These are phyloP conservation scores for Abrostola triplasia DNA, from an alignment of 2,888 invertebrate species.

Conservation along the genomic window DNA sequence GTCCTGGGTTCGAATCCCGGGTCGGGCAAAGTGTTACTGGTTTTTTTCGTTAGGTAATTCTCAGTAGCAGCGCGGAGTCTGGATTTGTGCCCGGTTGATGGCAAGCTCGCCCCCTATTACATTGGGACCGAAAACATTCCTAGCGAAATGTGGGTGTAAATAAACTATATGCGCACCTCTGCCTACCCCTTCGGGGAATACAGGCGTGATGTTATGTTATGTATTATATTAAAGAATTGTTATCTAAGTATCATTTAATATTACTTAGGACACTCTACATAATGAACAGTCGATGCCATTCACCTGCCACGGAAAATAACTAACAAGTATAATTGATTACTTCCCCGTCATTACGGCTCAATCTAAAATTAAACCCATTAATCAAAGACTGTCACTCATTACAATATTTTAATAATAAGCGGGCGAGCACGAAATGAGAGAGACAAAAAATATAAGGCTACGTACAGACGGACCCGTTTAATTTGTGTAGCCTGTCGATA, in stretches of 20 bases:
- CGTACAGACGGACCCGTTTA: constrained; percentile 53
- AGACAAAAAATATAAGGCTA: constrained; percentile 41
- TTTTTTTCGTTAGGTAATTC: too few species aligned
- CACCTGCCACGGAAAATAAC: constrained; percentile 27
- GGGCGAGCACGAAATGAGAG: constrained; percentile 31
- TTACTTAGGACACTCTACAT: neutral
- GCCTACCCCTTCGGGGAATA: too few species aligned
- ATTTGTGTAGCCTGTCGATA: constrained; percentile 71
- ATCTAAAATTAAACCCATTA: constrained; percentile 52
- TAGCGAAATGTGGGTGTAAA: too few species aligned
- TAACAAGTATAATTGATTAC: constrained; percentile 44
- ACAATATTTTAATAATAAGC: constrained; percentile 54
- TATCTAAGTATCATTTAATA: neutral
- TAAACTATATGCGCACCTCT: too few species aligned
- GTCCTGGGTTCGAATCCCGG: too few species aligned
- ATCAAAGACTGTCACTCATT: constrained; percentile 57
- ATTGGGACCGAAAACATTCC: too few species aligned
- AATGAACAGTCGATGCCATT: constrained; percentile 15
- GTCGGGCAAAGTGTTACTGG: too few species aligned
- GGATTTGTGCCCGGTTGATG: too few species aligned
- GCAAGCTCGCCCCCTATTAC: too few species aligned
- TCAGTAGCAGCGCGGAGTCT: too few species aligned
- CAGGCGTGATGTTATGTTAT: too few species aligned
- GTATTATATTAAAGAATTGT: too few species aligned
- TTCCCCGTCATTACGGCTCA: constrained; percentile 38